Evolutionary conservation across 2,113 vertebrate genomes (phyloP), one percentile per base, ranked within the genome.

Genomic region (Aegotheles bennettii): DNA sequence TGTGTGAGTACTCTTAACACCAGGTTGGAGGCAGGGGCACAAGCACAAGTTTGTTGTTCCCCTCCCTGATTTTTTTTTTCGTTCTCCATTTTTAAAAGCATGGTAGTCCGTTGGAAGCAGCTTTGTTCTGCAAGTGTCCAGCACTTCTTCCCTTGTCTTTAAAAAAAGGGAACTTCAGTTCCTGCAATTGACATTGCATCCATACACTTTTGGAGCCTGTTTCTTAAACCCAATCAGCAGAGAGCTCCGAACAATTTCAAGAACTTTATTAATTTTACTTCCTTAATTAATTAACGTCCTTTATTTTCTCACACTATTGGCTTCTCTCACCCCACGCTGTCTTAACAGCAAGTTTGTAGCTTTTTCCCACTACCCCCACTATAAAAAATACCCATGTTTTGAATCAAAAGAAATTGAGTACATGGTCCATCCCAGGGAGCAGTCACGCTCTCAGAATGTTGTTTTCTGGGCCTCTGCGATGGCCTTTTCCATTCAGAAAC

Each of bases 331-430:
- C 64, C 19, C 17, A 67, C 7, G 1, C 16, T 51, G 17, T 73
- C 10, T 74, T 60, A 94, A 36, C 29, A 91, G 33, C 12, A 82
- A 33, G 35, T 75, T 75, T 0, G 4, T 20, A 47, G 25, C 4
- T 12, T 93, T 94, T 68, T 47, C 33, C 12, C 33, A 48, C 17
- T 17, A 69, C 11, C 3, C 6, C 4, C 11, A 42, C 26, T 43
- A 28, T 31, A 45, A 75, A 80, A 70, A 74, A 54, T 6, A 51
- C 0, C 0, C 14, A 50, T 0, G 0, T 82, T 95, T 75, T 78
- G 35, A 84, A 71, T 71, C 3, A 53, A 78, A 81, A 61, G 11
- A 61, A 86, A 57, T 9, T 4, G 28, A 67, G 2, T 77, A 67
- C 5, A 45, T 2, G 1, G 8, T 56, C 59, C 13, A 56, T 57